Evolutionary conservation across 2,888 invertebrate species (phyloP).

Genomic region (Saturnia japonica): DNA sequence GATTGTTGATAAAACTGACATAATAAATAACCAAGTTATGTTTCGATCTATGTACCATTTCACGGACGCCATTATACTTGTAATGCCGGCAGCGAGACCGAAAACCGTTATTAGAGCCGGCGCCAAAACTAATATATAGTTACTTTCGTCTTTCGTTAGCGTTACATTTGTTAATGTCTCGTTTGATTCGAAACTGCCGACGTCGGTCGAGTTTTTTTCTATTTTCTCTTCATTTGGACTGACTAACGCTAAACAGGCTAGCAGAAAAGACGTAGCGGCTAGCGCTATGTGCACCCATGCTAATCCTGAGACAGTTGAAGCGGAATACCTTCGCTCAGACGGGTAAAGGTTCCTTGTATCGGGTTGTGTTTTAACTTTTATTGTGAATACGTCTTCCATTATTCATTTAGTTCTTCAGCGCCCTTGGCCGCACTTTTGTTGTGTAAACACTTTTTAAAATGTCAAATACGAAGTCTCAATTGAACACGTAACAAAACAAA

Average conservation of each 20-base stretch:
- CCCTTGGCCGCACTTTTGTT: slow-evolving; percentile 26
- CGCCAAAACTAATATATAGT: slow-evolving; percentile 68
- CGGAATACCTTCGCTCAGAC: slow-evolving; percentile 85
- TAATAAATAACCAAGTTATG: slow-evolving; percentile 83
- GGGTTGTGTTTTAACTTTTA: slow-evolving; percentile 84
- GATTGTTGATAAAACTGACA: slow-evolving; percentile 78
- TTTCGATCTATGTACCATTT: slow-evolving; percentile 86
- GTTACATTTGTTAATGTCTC: slow-evolving; percentile 18
- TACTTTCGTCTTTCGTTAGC: slow-evolving; percentile 25
- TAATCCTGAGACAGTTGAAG: slow-evolving; percentile 85
- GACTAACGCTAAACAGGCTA: slow-evolving; percentile 79
- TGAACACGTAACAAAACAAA: not conserved
- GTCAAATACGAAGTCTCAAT: not conserved
- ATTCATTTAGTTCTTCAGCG: slow-evolving; percentile 34
- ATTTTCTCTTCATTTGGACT: slow-evolving; percentile 48
- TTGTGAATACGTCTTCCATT: slow-evolving; percentile 86
- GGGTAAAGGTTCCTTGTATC: slow-evolving; percentile 83
- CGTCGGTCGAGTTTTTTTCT: slow-evolving; percentile 26
- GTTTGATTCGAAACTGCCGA: slow-evolving; percentile 22
- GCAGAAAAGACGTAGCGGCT: slow-evolving; percentile 80
- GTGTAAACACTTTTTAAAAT: not conserved
- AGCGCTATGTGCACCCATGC: slow-evolving; percentile 84
- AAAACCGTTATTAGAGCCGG: slow-evolving; percentile 78
- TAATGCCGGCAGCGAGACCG: slow-evolving; percentile 74
- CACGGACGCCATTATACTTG: slow-evolving; percentile 83